These are phyloP conservation scores for Leucophenga montana DNA, from an alignment of 2,888 invertebrate genomes.

Conservation along the genomic window DNA sequence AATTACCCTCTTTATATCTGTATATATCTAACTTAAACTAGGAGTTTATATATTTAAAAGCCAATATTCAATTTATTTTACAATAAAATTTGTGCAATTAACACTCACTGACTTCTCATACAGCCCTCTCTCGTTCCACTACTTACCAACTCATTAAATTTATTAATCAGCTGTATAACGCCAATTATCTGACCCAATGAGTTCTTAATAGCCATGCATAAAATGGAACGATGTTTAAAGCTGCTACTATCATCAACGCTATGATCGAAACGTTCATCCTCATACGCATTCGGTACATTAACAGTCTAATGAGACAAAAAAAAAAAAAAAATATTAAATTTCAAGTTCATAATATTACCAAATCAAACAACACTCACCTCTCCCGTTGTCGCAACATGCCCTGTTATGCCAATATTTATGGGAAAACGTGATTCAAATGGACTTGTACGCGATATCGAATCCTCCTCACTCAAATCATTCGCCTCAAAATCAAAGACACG, in stretches of 20 bases:
- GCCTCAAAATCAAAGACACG: slow-evolving; percentile 95
- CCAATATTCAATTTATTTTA: too few relatives aligned
- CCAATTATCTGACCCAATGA: slow-evolving; percentile 93
- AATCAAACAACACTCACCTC: slow-evolving; percentile 79
- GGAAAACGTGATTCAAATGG: slow-evolving; percentile 95
- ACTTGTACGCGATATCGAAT: slow-evolving; percentile 85
- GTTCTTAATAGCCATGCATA: slow-evolving; percentile 97
- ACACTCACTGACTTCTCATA: neutral
- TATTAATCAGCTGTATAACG: slow-evolving; percentile 93
- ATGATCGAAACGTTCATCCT: slow-evolving; percentile 90
- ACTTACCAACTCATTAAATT: slow-evolving; percentile 85
- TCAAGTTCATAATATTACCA: neutral
- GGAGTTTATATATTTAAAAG: too few relatives aligned
- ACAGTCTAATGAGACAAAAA: slow-evolving; percentile 79
- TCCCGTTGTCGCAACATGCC: slow-evolving; percentile 94
- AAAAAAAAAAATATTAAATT: neutral
- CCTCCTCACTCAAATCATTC: slow-evolving; percentile 88
- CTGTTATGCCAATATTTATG: slow-evolving; percentile 95
- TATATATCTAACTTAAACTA: too few relatives aligned
- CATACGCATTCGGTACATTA: slow-evolving; percentile 91
- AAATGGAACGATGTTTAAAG: slow-evolving; percentile 90
- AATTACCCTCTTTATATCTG: too few relatives aligned
- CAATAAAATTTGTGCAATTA: neutral
- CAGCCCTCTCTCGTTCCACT: too few relatives aligned
- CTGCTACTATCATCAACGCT: slow-evolving; percentile 87